phyloP scores from a whole-genome alignment of 2,797 vertebrate species.

The Galago senegalensis region DNA sequence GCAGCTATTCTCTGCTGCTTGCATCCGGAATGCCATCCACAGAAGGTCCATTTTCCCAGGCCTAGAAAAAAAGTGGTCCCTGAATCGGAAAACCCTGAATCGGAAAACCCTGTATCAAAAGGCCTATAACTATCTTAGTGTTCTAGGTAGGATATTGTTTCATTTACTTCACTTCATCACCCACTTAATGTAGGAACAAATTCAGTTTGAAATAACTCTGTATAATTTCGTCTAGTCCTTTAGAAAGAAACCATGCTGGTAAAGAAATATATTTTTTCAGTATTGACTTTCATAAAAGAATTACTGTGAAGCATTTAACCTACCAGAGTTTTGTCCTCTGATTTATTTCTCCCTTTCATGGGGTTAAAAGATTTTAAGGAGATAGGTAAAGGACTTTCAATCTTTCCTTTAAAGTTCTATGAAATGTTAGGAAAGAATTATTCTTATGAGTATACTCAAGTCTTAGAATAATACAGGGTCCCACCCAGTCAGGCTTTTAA shows the following conservation, averaged over 20 bases:
- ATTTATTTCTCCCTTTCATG: neutral
- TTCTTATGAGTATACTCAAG: neutral
- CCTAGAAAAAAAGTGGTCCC: too few relatives aligned
- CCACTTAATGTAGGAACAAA: neutral
- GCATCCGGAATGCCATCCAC: too few relatives aligned
- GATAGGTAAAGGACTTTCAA: neutral
- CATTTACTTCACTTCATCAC: neutral
- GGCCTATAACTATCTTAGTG: neutral
- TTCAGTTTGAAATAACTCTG: neutral
- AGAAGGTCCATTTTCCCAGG: too few relatives aligned
- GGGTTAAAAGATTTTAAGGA: neutral
- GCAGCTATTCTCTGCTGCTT: too few relatives aligned
- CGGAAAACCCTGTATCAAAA: neutral
- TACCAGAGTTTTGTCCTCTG: neutral
- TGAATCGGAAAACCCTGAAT: too few relatives aligned
- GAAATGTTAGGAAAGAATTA: neutral
- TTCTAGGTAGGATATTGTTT: neutral
- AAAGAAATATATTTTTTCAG: neutral
- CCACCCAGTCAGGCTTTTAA: too few relatives aligned
- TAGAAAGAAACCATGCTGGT: neutral
- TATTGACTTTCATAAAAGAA: neutral
- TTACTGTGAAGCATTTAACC: neutral
- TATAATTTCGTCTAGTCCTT: neutral
- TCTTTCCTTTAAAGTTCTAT: neutral
- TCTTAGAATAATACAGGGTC: neutral